These are phyloP conservation scores for Oryzias sinensis DNA, from an alignment of 2,797 vertebrate genomes.

Conservation along the genomic window DNA sequence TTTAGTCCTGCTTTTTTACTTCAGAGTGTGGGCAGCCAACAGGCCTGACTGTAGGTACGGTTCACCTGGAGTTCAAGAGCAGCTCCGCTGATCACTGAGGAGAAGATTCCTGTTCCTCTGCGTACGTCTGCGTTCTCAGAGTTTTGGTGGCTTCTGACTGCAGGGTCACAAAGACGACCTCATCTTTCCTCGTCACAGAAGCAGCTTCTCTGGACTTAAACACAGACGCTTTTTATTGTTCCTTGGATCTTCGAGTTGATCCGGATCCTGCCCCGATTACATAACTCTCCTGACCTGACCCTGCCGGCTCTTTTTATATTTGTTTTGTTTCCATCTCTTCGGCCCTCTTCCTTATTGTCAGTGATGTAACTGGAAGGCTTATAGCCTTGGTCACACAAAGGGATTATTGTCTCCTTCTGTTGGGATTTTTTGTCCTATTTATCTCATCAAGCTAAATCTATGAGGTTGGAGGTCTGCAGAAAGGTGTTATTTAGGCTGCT, in stretches of 20 bases:
- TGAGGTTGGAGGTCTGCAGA: slow-evolving; percentile 37
- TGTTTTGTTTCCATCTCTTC: slow-evolving; percentile 6
- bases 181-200: slow-evolving; percentile 57
- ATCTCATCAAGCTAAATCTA: slow-evolving; percentile 47
- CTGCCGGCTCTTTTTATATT: slow-evolving; percentile 24
- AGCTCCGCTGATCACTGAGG: slow-evolving; percentile 64
- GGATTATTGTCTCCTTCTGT: slow-evolving; percentile 71
- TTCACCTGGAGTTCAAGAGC: slow-evolving; percentile 42
- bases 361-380: slow-evolving; percentile 76
- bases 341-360: slow-evolving; percentile 42
- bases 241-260: slow-evolving; percentile 14
- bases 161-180: slow-evolving; percentile 39
- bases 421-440: slow-evolving; percentile 63
- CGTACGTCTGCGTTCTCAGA: slow-evolving; percentile 37
- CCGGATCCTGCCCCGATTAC: slow-evolving; percentile 25
- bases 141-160: slow-evolving; percentile 36
- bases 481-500: slow-evolving; percentile 47
- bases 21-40: slow-evolving; percentile 55
- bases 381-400: slow-evolving; percentile 63
- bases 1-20: slow-evolving; percentile 33
- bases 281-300: slow-evolving; percentile 23
- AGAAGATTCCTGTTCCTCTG: slow-evolving; percentile 55
- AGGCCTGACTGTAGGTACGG: no score
- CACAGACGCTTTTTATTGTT: background rate
- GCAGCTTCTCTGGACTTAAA: slow-evolving; percentile 12